Base-by-base conservation (phyloP, 2,888 invertebrate species). In the Hecatera dysodea region DNA sequence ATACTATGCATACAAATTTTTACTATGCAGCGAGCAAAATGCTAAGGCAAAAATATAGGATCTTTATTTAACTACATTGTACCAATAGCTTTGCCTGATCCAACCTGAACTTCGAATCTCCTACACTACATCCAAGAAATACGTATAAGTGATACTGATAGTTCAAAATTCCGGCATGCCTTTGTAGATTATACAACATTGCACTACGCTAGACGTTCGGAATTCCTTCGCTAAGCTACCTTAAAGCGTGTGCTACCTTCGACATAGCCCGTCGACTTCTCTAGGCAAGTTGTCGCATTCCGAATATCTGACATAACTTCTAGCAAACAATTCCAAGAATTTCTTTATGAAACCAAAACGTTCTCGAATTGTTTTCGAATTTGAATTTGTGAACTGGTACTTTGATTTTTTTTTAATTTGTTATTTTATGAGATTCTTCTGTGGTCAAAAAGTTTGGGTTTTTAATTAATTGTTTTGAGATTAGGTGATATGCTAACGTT, bases 341-440 rank as follows among this genome's bases (percentile, higher is more conserved):
- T 86, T 85, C 78, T 85, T 82, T 84, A 77, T 77, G 81, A 79
- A 77, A 82, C 70, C 75, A 66, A 80, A 83, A 78, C 77, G 75
- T 72, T 85, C 52, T 63, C 19, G 53, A 71, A 83, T 82, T 76
- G 71, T 82, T 84, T 72, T 78, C 50, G 61, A 71, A 80, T 76
- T 75, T 17, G 57, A 68, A 79, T 79, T 80, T 59, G 48, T 33
- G 67, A 62, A 68, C 68, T 75, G 69, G 60, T 69, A 61, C 61
- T 56, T 62, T 72, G 52, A 57, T 70, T 70, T 66, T 68, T 76
- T 66, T 66, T 76, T n/a, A 56, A 61, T 83, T 83, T 72, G 52
- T 33, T 65, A 17, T 66, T 67, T 52, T 65, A 59, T 53, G 64
- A 79, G 60, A 61, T 64, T 65, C 67, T 70, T 63, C n/a, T 8